Evolutionary conservation across 2,113 vertebrate species (phyloP).

Genomic region (Semnornis frantzii): DNA sequence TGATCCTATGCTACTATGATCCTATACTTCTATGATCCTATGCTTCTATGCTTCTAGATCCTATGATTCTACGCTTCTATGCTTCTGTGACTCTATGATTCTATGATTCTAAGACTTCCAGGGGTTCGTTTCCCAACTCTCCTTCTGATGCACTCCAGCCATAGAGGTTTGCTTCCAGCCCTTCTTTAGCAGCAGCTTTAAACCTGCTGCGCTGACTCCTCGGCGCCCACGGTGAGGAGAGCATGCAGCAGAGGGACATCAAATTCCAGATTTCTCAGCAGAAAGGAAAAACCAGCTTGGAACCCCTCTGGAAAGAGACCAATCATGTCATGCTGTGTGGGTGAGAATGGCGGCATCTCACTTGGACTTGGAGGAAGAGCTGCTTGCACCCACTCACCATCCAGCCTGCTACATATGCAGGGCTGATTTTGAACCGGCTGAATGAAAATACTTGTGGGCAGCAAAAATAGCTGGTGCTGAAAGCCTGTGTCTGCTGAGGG

Average conservation of each 20-base stretch:
- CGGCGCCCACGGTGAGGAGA: background rate
- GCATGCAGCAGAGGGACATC: background rate
- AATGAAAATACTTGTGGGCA: constrained; percentile 8
- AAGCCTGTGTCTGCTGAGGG: background rate
- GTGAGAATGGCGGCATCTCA: background rate
- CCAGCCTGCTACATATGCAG: background rate
- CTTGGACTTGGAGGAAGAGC: background rate
- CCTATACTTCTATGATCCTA: too few relatives aligned
- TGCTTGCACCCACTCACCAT: background rate
- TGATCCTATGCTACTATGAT: too few relatives aligned
- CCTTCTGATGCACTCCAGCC: background rate
- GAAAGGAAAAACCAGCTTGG: background rate
- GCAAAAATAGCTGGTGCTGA: background rate
- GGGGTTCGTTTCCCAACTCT: background rate
- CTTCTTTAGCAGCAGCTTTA: background rate
- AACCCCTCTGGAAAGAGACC: constrained; percentile 12
- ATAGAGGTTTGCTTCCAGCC: background rate
- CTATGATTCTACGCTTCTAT: too few relatives aligned
- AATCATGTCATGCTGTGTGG: background rate
- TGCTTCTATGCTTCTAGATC: too few relatives aligned
- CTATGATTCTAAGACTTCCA: background rate
- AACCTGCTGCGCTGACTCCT: background rate
- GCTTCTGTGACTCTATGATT: too few relatives aligned
- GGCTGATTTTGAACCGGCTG: background rate
- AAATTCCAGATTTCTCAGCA: constrained; percentile 16